Conservation (phyloP, 2,113 vertebrate genomes). For the Myotis yumanensis region DNA sequence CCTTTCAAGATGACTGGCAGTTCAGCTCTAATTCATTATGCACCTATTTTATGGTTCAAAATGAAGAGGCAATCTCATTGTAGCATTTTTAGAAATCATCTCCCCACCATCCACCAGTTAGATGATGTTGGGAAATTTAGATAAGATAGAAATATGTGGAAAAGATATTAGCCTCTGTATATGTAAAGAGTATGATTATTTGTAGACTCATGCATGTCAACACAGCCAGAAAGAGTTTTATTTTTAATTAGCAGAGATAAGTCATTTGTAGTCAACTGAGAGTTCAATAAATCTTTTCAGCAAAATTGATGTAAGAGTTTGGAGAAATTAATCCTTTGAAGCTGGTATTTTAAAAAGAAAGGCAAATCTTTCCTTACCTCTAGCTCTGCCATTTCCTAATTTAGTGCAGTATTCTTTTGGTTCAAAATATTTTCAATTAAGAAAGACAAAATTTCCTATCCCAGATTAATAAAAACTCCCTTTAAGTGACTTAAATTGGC, state of each 20-base stretch:
- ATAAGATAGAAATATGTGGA: background rate
- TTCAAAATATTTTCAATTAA: conserved; percentile 69
- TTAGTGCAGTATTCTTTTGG: conserved; percentile 19
- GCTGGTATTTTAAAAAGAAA: background rate
- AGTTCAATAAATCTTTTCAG: conserved; percentile 38
- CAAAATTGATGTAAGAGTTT: background rate
- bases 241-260: conserved; percentile 56
- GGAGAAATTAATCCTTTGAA: conserved; percentile 55
- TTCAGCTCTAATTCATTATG: background rate
- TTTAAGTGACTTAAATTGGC: conserved; percentile 67
- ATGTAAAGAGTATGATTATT: background rate
- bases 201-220: background rate
- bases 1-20: background rate
- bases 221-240: background rate
- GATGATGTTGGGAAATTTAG: background rate
- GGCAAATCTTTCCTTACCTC: background rate
- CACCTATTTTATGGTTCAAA: background rate
- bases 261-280: background rate
- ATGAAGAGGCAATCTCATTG: background rate
- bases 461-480: conserved; percentile 72
- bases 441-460: conserved; percentile 62
- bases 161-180: background rate
- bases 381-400: background rate
- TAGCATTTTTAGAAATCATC: background rate
- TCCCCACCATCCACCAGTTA: background rate